Conservation (phyloP, 2,888 invertebrate genomes). For the Pristionchus mayeri region DNA sequence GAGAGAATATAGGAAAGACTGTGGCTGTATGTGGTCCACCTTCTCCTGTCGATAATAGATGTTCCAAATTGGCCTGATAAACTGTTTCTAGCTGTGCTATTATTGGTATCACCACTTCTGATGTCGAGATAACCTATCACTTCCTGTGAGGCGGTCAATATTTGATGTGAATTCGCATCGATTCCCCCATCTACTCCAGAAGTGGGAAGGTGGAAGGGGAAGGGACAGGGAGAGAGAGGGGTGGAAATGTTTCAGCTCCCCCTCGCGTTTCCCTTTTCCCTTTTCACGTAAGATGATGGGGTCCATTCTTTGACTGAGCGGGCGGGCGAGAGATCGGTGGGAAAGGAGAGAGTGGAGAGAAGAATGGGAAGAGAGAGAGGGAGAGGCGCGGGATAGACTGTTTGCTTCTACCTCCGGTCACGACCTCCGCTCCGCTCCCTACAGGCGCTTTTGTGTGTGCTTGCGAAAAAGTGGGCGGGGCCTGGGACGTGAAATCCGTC, state of each 20-base stretch:
- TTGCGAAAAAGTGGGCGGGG: slow-evolving; percentile 45
- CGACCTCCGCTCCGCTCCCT: slow-evolving; percentile 34
- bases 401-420: slow-evolving; percentile 47
- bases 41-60: too few relatives aligned
- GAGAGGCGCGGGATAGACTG: not conserved
- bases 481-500: slow-evolving; percentile 3
- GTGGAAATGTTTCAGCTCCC: slow-evolving; percentile 25
- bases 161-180: not conserved
- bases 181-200: not conserved
- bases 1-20: too few relatives aligned
- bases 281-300: slow-evolving; percentile 9
- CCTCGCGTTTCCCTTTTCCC: not conserved
- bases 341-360: not conserved
- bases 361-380: not conserved
- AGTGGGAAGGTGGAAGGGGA: not conserved
- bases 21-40: too few relatives aligned
- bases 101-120: too few relatives aligned
- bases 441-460: slow-evolving; percentile 47
- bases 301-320: slow-evolving; percentile 14
- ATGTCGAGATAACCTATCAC: too few relatives aligned
- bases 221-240: not conserved
- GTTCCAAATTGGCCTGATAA: too few relatives aligned
- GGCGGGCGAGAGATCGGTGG: not conserved
- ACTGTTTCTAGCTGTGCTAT: too few relatives aligned
- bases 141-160: too few relatives aligned